Percentiles rank a stretch among this genome's conserved stretches.
phyloP scores from a whole-genome alignment of 2,113 vertebrate species.

The Hemiscyllium ocellatum region DNA sequence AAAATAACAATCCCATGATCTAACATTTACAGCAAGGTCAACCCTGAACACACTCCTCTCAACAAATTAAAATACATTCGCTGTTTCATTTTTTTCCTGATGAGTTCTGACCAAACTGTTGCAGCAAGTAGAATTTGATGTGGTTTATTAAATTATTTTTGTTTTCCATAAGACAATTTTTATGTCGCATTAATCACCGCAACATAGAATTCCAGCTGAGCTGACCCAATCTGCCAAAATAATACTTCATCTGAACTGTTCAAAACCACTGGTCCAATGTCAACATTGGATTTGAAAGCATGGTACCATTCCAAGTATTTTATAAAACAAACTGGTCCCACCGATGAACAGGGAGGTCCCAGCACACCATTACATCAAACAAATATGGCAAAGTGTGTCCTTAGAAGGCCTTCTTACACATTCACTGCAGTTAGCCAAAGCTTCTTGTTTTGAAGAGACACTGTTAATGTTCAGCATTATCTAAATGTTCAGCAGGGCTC shows the following conservation, averaged over 20 bases:
- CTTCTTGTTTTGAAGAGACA: background rate
- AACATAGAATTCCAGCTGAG: background rate
- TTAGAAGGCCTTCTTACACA: background rate
- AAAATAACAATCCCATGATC: background rate
- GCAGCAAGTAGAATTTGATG: background rate
- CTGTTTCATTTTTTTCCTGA: background rate
- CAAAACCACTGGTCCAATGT: background rate
- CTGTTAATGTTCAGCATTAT: background rate
- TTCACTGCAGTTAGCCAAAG: background rate
- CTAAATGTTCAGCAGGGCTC: background rate
- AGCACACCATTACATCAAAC: background rate
- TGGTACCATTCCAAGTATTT: background rate
- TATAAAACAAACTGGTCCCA: background rate
- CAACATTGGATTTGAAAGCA: background rate
- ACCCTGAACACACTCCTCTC: background rate
- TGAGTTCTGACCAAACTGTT: background rate
- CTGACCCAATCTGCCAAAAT: background rate
- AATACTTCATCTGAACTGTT: background rate
- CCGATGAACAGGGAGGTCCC: background rate
- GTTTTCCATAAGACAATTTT: background rate
- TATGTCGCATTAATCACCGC: background rate
- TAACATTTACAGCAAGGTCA: background rate
- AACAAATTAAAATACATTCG: background rate
- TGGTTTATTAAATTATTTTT: background rate
- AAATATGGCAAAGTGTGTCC: background rate